phyloP scores from a whole-genome alignment of 2,113 vertebrate genomes.

The Montifringilla adamsi region DNA sequence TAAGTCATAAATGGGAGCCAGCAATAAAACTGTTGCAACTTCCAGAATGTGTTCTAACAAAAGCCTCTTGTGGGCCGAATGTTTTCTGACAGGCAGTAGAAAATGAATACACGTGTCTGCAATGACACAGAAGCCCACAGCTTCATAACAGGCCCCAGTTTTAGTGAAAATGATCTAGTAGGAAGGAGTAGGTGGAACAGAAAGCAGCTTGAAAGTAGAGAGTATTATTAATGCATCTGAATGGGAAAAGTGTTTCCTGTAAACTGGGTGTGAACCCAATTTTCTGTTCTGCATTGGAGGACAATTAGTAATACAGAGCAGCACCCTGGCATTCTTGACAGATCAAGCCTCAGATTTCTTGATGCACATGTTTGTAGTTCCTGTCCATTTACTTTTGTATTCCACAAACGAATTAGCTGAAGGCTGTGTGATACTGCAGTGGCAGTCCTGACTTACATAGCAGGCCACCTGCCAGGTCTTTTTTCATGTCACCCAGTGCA shows the following conservation, averaged over 20 bases:
- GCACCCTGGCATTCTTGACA: background rate
- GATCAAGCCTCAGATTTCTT: background rate
- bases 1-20: constrained; percentile 34
- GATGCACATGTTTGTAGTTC: background rate
- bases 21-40: constrained; percentile 1
- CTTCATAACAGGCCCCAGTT: constrained; percentile 3
- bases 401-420: background rate
- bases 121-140: constrained; percentile 3
- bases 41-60: constrained; percentile 33
- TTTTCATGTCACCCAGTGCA: background rate
- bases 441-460: background rate
- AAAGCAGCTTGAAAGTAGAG: background rate
- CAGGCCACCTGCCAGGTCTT: background rate
- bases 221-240: background rate
- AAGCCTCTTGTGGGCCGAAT: constrained; percentile 12
- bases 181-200: constrained; percentile 51
- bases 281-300: background rate
- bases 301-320: background rate
- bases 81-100: constrained; percentile 31
- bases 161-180: constrained; percentile 9
- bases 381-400: background rate
- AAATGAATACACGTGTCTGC: constrained; percentile 26
- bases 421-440: background rate
- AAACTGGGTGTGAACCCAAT: background rate
- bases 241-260: background rate